Conservation (phyloP, 2,888 invertebrate species). For the Pachymerium ferrugineum region DNA sequence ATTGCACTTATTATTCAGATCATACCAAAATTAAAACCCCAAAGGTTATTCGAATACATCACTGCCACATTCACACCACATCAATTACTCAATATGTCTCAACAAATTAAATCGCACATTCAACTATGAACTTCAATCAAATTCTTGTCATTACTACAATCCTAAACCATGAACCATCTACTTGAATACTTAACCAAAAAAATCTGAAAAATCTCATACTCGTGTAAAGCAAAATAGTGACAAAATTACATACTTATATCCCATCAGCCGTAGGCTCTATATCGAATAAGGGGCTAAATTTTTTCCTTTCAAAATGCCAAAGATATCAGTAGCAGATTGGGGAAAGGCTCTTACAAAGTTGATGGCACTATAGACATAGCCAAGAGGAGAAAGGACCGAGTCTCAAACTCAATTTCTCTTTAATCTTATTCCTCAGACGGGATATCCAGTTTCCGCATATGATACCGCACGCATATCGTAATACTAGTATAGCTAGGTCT, state of each 20-base stretch:
- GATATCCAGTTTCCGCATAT: slow-evolving; percentile 25
- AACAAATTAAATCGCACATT: too few relatives aligned
- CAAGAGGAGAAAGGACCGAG: slow-evolving; percentile 8
- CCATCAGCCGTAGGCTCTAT: not conserved
- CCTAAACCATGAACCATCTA: too few relatives aligned
- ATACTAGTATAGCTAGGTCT: slow-evolving; percentile 22
- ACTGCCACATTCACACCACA: too few relatives aligned
- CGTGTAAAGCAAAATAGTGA: slow-evolving; percentile 6
- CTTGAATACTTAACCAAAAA: too few relatives aligned
- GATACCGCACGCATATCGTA: slow-evolving; percentile 22
- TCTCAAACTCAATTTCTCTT: slow-evolving; percentile 24
- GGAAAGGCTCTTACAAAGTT: slow-evolving; percentile 1
- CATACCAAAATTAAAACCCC: too few relatives aligned
- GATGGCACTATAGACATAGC: slow-evolving; percentile 27
- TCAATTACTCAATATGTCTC: too few relatives aligned
- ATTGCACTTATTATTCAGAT: too few relatives aligned
- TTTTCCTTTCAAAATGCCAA: slow-evolving; percentile 19
- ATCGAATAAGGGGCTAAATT: slow-evolving; percentile 14
- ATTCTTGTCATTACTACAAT: too few relatives aligned
- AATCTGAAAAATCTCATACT: slow-evolving; percentile 11
- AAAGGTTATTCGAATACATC: too few relatives aligned
- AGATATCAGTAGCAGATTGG: slow-evolving; percentile 6
- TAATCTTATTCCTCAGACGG: slow-evolving; percentile 25
- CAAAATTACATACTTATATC: slow-evolving; percentile 23
- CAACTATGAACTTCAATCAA: too few relatives aligned